Evolutionary conservation across 2,113 vertebrate species (phyloP).

Genomic region (Hippocampus abdominalis): DNA sequence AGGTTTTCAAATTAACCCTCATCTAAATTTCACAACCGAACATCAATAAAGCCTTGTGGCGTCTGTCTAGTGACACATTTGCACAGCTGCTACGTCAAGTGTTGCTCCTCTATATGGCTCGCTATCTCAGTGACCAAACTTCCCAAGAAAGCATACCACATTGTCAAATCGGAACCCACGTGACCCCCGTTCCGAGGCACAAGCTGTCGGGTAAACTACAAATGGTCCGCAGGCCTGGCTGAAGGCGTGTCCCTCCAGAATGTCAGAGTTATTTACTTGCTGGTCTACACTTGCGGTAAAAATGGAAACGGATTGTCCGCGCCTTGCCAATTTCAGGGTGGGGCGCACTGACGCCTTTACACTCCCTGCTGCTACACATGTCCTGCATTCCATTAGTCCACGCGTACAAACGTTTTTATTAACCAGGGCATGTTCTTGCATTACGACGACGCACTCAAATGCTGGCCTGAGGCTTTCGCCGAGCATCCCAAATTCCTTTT

Average conservation of each 20-base stretch:
- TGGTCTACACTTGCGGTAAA: slow-evolving; percentile 53
- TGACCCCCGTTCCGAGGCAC: slow-evolving; percentile 40
- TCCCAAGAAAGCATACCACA: slow-evolving; percentile 31
- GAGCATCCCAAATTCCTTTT: slow-evolving; percentile 46
- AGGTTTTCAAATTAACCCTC: neutral
- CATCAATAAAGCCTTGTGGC: neutral
- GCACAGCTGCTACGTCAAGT: slow-evolving; percentile 34
- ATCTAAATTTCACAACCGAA: neutral
- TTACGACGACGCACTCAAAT: slow-evolving; percentile 20
- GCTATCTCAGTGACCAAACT: slow-evolving; percentile 11
- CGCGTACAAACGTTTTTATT: slow-evolving; percentile 43
- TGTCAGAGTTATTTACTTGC: slow-evolving; percentile 44
- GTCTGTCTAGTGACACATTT: slow-evolving; percentile 14
- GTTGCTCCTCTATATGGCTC: slow-evolving; percentile 18
- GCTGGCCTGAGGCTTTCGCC: neutral
- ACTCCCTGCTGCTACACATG: slow-evolving; percentile 47
- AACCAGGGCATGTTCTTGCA: slow-evolving; percentile 23
- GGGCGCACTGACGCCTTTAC: slow-evolving; percentile 44
- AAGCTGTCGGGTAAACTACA: slow-evolving; percentile 35
- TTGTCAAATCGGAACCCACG: slow-evolving; percentile 11
- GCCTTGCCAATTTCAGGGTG: slow-evolving; percentile 57
- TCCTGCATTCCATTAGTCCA: slow-evolving; percentile 40
- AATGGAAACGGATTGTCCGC: slow-evolving; percentile 55
- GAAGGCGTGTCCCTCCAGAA: slow-evolving; percentile 57
- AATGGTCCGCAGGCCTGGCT: slow-evolving; percentile 38